Conservation (phyloP, 2,113 vertebrate species). For the Paradisaea rubra region DNA sequence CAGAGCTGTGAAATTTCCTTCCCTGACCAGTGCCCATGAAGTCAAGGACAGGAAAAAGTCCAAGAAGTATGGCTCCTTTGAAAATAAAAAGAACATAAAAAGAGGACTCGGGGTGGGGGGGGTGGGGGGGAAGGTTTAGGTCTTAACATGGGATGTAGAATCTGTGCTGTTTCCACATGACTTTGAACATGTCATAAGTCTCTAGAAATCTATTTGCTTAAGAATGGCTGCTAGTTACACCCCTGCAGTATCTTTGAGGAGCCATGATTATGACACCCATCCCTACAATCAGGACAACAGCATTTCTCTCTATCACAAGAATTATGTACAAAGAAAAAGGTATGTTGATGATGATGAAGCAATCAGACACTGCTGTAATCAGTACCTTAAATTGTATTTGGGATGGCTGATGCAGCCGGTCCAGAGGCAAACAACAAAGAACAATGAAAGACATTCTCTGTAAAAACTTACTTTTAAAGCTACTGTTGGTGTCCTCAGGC, state of each 20-base stretch:
- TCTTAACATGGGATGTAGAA: background rate
- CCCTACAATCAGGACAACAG: background rate
- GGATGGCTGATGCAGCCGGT: background rate
- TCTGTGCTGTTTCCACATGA: background rate
- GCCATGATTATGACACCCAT: background rate
- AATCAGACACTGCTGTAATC: background rate
- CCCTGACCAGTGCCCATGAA: background rate
- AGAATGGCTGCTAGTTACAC: background rate
- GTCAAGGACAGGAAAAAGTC: background rate
- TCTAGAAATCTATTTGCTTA: background rate
- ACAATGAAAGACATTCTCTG: background rate
- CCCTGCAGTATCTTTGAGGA: background rate
- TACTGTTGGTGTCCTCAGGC: background rate
- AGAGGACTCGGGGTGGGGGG: accelerated
- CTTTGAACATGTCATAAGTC: background rate
- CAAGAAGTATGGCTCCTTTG: background rate
- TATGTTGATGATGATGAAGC: background rate
- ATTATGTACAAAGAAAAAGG: background rate
- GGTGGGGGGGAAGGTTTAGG: background rate
- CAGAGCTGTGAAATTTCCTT: background rate
- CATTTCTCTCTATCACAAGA: background rate
- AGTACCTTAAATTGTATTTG: background rate
- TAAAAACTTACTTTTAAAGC: background rate
- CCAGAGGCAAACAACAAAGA: background rate
- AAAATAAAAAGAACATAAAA: background rate